Evolutionary conservation across 1,140 invertebrate species (phyloP).

Genomic region (Zaprionus camerounensis): DNA sequence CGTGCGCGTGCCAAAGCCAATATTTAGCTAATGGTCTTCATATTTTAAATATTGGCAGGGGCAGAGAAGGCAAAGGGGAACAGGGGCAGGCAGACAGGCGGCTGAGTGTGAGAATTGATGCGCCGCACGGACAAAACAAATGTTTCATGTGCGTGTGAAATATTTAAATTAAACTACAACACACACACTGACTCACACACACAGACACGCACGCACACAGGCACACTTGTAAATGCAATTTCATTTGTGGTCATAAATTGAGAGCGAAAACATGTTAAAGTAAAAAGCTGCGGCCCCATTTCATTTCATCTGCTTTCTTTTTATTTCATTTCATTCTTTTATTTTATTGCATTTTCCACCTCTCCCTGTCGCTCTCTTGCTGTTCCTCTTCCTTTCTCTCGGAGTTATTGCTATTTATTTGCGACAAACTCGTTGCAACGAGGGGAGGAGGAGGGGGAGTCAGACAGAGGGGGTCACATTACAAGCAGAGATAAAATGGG

Average conservation of each 20-base stretch:
- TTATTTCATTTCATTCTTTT: slow-evolving; percentile 40
- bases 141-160: slow-evolving; percentile 55
- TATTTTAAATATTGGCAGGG: slow-evolving; percentile 76
- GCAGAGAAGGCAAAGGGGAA: not conserved
- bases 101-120: slow-evolving; percentile 38
- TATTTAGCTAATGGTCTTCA: slow-evolving; percentile 83
- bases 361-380: not conserved
- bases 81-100: not conserved
- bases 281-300: slow-evolving; percentile 52
- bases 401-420: slow-evolving; percentile 66
- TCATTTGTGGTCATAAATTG: slow-evolving; percentile 76
- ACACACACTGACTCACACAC: slow-evolving; percentile 34
- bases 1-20: slow-evolving; percentile 78
- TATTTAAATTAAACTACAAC: slow-evolving; percentile 74
- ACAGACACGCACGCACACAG: slow-evolving; percentile 24
- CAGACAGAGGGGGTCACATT: slow-evolving; percentile 20
- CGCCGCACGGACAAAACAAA: slow-evolving; percentile 43
- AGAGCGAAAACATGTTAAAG: slow-evolving; percentile 39
- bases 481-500: slow-evolving; percentile 60
- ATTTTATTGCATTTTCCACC: slow-evolving; percentile 32
- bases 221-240: slow-evolving; percentile 61
- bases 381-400: not conserved
- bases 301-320: slow-evolving; percentile 32
- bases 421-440: slow-evolving; percentile 9
- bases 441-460: not conserved